Evolutionary conservation across 2,888 invertebrate species (phyloP).

Genomic region (Exephanes ischioxanthus): DNA sequence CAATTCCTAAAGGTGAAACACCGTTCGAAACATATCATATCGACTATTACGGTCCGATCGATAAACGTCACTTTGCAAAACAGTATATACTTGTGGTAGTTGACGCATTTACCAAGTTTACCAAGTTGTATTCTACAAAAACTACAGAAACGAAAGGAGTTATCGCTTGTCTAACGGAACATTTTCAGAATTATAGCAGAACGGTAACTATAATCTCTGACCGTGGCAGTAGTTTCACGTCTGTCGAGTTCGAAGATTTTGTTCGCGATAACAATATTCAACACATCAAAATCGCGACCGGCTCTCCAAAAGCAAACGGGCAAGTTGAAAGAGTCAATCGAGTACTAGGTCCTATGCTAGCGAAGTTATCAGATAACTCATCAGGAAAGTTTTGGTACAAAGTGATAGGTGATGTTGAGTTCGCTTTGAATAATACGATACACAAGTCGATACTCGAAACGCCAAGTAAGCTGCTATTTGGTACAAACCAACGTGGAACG

Average conservation of each 20-base stretch:
- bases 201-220: slow-evolving; percentile 73
- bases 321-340: slow-evolving; percentile 74
- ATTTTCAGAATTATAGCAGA: slow-evolving; percentile 71
- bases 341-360: slow-evolving; percentile 61
- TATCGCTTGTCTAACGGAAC: slow-evolving; percentile 64
- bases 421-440: not conserved
- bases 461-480: not conserved
- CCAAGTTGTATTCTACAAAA: slow-evolving; percentile 69
- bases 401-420: not conserved
- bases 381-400: not conserved
- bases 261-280: slow-evolving; percentile 62
- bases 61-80: slow-evolving; percentile 72
- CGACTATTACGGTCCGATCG: slow-evolving; percentile 70
- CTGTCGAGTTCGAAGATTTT: slow-evolving; percentile 72
- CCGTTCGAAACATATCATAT: slow-evolving; percentile 65
- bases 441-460: not conserved
- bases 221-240: slow-evolving; percentile 76
- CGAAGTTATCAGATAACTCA: not conserved
- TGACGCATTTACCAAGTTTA: slow-evolving; percentile 75
- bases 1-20: slow-evolving; percentile 62
- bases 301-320: slow-evolving; percentile 75
- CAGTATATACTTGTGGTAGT: slow-evolving; percentile 73
- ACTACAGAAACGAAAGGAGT: slow-evolving; percentile 66
- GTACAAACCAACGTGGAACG: slow-evolving; percentile 6
- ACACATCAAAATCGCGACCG: slow-evolving; percentile 73